Base-by-base conservation (phyloP, 2,888 invertebrate species). In the Tipula vernalis region DNA sequence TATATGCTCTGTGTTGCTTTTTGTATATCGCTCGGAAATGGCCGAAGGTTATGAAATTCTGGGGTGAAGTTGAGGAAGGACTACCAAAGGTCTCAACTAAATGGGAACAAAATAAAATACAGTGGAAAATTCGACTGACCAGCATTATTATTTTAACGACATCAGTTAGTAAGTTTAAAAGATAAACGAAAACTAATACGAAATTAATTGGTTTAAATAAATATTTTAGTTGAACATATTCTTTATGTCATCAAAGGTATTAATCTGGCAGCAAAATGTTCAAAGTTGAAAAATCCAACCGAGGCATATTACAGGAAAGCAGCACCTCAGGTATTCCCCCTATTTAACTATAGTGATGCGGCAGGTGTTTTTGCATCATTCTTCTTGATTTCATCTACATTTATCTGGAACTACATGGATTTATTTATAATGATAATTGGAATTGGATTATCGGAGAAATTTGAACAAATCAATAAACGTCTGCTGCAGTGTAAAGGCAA, bases 21-120 rank as follows among this genome's bases (percentile, higher is more conserved):
- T 88, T 92, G 51, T 90, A 90, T 87, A 88, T 93, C 71, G 92
- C 92, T 0, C 90, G 88, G 86, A 89, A 90, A 83, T 93, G 92
- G 92, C 92, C 92, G 5, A 88, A 88, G 28, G 89, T 93, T 8
- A 89, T 90, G 86, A 86, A 89, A 28, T 89, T 89, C n/a, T 92
- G 92, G 92, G 90, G 90, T 85, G 90, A 90, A 87, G 89, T 91
- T 51, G 92, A 92, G 87, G 89, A 89, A 0, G 90, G 91, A 88
- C 88, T 91, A 84, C 88, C 88, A 18, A 86, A 47, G 44, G 44
- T 84, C 4, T 36, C 57, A 85, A 87, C 51, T 18, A 88, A 88
- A 13, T 87, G 87, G 83, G 88, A 88, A 83, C 88, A 89, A 5
- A 39, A 13, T 84, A 36, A 41, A 39, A 5, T 84, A 15, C n/a